Conservation (phyloP, 92 coral and sea anemone genomes). For the Ricordea florida region DNA sequence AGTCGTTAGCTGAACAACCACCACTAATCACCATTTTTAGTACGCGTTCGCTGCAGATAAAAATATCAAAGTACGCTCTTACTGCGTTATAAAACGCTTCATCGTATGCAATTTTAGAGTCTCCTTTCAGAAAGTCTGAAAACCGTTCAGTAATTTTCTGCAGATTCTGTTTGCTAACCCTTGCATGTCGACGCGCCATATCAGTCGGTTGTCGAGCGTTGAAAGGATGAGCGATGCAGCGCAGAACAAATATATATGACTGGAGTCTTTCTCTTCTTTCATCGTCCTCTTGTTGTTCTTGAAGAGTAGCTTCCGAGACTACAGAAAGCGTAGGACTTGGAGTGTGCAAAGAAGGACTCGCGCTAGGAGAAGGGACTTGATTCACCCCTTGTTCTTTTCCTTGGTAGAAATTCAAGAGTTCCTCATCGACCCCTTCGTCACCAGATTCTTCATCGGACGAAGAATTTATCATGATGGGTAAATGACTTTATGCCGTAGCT, state of each 20-base stretch:
- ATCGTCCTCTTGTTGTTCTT: constrained; percentile 72
- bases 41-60: constrained; percentile 90
- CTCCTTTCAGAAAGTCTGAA: constrained; percentile 80
- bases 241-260: constrained; percentile 87
- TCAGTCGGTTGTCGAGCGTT: constrained; percentile 98
- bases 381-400: constrained; percentile 18
- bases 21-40: constrained; percentile 90
- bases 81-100: constrained; percentile 93
- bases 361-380: constrained; percentile 40
- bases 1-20: constrained; percentile 92
- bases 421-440: constrained; percentile 35
- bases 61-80: constrained; percentile 78
- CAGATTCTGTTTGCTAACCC: constrained; percentile 84
- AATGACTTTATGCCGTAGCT: neutral
- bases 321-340: constrained; percentile 88
- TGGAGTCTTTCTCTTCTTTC: constrained; percentile 88
- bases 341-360: constrained; percentile 68
- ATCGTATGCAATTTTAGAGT: constrained; percentile 87
- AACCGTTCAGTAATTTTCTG: constrained; percentile 79
- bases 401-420: constrained; percentile 28
- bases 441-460: constrained; percentile 58
- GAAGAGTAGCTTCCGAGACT: constrained; percentile 63
- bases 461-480: constrained; percentile 30
- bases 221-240: constrained; percentile 90
- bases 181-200: constrained; percentile 82